These are phyloP conservation scores for Melipona quadrifasciata DNA, from an alignment of 1,140 invertebrate species.

Conservation along the genomic window DNA sequence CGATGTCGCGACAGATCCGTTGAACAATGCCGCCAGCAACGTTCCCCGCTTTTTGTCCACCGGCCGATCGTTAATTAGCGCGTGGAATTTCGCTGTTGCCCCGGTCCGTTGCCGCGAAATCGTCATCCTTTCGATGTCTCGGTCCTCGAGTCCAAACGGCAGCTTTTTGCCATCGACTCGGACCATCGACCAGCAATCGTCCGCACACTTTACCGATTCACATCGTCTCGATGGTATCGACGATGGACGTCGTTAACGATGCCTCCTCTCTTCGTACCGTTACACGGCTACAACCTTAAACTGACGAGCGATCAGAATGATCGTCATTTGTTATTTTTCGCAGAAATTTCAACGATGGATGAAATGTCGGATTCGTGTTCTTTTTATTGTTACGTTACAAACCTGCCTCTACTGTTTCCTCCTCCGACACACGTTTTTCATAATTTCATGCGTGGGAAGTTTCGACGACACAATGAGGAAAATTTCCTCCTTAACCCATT, in stretches of 20 bases:
- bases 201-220: not conserved
- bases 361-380: too few relatives aligned
- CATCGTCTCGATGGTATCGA: not conserved
- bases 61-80: conserved; percentile 70
- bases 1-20: conserved; percentile 63
- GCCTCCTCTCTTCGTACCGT: not conserved
- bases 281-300: not conserved
- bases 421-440: too few relatives aligned
- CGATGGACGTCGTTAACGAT: not conserved
- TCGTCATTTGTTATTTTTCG: too few relatives aligned
- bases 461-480: too few relatives aligned
- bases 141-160: not conserved
- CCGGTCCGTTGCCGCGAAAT: conserved; percentile 54
- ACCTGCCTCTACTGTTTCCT: too few relatives aligned
- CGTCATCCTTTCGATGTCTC: conserved; percentile 55
- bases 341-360: too few relatives aligned
- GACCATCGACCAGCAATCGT: not conserved
- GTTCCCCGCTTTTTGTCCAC: conserved; percentile 53
- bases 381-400: too few relatives aligned
- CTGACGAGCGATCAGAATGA: not conserved
- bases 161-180: conserved; percentile 39
- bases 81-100: conserved; percentile 59
- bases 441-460: too few relatives aligned
- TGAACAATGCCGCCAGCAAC: conserved; percentile 60
- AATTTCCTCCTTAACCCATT: too few relatives aligned